Conservation (phyloP, 1,140 invertebrate genomes). For the Halictus rubicundus region DNA sequence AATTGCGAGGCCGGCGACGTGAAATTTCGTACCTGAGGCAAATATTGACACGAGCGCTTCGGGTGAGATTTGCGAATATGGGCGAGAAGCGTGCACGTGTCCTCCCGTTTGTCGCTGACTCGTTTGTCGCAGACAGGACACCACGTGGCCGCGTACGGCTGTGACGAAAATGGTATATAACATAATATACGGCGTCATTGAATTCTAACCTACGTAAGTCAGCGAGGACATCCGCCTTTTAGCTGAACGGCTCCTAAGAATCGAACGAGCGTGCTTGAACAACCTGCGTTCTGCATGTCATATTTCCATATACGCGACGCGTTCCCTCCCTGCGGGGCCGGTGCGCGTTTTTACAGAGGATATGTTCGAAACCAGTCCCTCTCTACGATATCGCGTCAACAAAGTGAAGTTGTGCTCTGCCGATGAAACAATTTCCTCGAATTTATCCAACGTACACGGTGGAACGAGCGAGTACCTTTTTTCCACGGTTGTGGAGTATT, state of each 20-base stretch:
- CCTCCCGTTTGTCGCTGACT: constrained; percentile 51
- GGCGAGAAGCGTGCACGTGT: constrained; percentile 42
- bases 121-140: constrained; percentile 59
- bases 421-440: background rate
- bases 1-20: background rate
- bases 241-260: too few relatives aligned
- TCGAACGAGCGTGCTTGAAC: background rate
- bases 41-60: constrained; percentile 14
- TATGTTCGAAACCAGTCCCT: background rate
- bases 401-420: background rate
- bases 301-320: background rate
- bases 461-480: too few relatives aligned
- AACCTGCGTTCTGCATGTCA: constrained; percentile 29
- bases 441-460: background rate
- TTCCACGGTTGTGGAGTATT: too few relatives aligned
- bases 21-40: constrained; percentile 21
- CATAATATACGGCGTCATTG: background rate
- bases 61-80: constrained; percentile 51
- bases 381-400: background rate
- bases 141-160: constrained; percentile 51
- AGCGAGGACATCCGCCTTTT: background rate
- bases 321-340: background rate
- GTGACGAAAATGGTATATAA: background rate
- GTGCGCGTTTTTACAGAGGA: background rate
- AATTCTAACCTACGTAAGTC: constrained; percentile 14